Base-by-base conservation (phyloP, 92 coral and sea anemone species). In the Porites lobata region DNA sequence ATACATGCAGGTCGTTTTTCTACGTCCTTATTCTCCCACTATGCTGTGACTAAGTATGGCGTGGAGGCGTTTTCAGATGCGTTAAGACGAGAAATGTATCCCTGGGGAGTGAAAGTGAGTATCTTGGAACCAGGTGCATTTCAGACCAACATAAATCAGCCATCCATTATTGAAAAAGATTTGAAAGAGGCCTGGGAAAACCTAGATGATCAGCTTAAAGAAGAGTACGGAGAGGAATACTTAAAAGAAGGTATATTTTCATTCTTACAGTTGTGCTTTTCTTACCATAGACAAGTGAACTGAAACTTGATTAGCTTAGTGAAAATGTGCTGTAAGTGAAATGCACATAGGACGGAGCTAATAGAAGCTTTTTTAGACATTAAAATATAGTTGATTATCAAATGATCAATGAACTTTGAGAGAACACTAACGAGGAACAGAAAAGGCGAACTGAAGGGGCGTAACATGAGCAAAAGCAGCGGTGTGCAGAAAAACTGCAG, bases 21-120 rank as follows among this genome's bases (percentile, higher is more conserved):
- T 1, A 11, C 66, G 19, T 15, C n/a, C 15, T 6, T 15, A 15
- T 15, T 62, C 21, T 72, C 58, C 7, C 77, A 88, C 12, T 92
- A 92, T 47, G 79, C 82, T 62, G 52, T 81, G 21, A 69, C 75
- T 58, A 92, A 92, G 14, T 92, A 79, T 72, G 95, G 90, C 17
- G 93, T 92, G 20, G 95, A 92, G 69, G 95, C 90, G 54, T 92
- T 92, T 56, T 89, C 92, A 3, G 95, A 92, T 76, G 95, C 95
- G 7, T 64, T 92, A 65, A 90, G 95, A 58, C 66, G 66, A 62
- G 66, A 56, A 56, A 56, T 56, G 61, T 10, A 56, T 56, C 61
- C 61, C 61, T 82, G 90, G 82, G 93, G 91, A 5, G 91, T 90
- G 20, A 51, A 83, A 2, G 94, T 93, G 56, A 93, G 90, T 59